These are phyloP conservation scores for Pungitius pungitius DNA, from an alignment of 2,113 vertebrate genomes.

Conservation along the genomic window DNA sequence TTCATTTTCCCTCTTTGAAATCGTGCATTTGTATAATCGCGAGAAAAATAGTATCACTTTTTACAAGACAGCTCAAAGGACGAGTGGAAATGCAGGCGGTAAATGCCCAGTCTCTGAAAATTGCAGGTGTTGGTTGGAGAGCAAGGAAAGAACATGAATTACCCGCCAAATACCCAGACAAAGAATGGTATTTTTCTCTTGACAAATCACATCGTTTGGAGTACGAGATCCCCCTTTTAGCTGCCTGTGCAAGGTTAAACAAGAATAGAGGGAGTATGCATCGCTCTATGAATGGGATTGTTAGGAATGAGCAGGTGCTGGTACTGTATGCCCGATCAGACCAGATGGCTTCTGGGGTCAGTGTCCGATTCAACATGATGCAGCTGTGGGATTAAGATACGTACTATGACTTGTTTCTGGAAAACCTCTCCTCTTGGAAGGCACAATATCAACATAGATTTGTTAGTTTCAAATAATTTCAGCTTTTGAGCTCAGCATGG, in stretches of 20 bases:
- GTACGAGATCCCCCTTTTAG: constrained; percentile 36
- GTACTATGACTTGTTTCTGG: constrained; percentile 43
- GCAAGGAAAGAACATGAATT: constrained; percentile 26
- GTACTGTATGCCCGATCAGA: constrained; percentile 63
- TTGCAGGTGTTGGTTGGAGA: constrained; percentile 31
- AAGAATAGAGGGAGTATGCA: constrained; percentile 18
- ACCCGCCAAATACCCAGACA: constrained; percentile 20
- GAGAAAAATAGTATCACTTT: constrained; percentile 27
- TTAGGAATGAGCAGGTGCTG: constrained; percentile 73
- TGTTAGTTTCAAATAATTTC: constrained; percentile 44
- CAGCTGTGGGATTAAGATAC: constrained; percentile 68
- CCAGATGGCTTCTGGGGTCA: constrained; percentile 76
- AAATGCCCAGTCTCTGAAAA: constrained; percentile 45
- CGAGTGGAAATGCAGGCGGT: constrained; percentile 33
- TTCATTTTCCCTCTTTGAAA: constrained; percentile 43
- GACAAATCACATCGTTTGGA: constrained; percentile 35
- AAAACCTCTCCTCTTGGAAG: constrained; percentile 42
- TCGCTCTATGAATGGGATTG: constrained; percentile 65
- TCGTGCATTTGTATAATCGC: constrained; percentile 46
- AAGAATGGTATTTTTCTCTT: constrained; percentile 18
- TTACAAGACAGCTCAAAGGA: constrained; percentile 49
- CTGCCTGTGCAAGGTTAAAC: constrained; percentile 47
- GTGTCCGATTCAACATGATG: constrained; percentile 71
- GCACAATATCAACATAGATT: constrained; percentile 10
- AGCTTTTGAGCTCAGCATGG: constrained; percentile 26